Evolutionary conservation across 2,888 invertebrate genomes (phyloP).

Genomic region (Erebia aethiops): DNA sequence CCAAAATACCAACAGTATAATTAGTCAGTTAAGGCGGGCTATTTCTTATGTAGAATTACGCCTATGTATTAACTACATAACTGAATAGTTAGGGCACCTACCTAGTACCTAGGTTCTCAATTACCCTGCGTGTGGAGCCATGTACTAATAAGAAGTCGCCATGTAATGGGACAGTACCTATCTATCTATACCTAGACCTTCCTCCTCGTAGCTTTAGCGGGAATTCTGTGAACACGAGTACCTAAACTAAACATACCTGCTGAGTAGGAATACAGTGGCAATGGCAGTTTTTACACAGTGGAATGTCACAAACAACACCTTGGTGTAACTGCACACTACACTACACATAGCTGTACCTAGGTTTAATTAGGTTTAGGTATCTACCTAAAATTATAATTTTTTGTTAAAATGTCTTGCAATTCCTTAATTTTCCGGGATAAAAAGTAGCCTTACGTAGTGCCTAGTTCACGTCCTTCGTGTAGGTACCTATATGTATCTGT

Average conservation of each 20-base stretch:
- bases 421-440: no score
- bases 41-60: not conserved
- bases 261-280: not conserved
- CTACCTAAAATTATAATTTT: no score
- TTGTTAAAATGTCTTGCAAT: no score
- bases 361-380: no score
- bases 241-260: not conserved
- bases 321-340: not conserved
- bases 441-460: no score
- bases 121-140: not conserved
- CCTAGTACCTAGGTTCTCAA: not conserved
- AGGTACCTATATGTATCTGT: no score
- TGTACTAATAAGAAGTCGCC: not conserved
- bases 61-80: constrained; percentile 3
- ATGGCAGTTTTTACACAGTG: not conserved
- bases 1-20: not conserved
- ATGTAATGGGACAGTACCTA: no score
- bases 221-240: not conserved
- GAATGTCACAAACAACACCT: not conserved
- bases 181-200: not conserved
- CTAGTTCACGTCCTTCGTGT: no score
- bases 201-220: not conserved
- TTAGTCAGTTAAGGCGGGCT: not conserved
- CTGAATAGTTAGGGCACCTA: not conserved
- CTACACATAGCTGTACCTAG: not conserved